Conservation (phyloP, 2,888 invertebrate species). For the Pollenia amentaria region DNA sequence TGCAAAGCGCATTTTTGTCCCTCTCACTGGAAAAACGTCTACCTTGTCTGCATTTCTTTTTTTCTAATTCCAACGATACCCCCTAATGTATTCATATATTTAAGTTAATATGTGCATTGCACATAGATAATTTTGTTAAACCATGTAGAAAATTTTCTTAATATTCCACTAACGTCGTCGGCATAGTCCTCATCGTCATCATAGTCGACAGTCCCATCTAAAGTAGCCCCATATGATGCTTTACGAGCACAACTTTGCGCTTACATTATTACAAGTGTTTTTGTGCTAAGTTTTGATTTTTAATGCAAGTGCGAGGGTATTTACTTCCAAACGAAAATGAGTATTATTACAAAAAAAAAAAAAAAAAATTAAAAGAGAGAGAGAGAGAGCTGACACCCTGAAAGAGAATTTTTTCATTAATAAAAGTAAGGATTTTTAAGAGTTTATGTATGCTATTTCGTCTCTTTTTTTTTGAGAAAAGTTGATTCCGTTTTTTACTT, state of each 20-base stretch:
- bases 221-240: conserved; percentile 60
- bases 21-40: no score
- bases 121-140: conserved; percentile 46
- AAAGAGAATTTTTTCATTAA: conserved; percentile 17
- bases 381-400: conserved; percentile 40
- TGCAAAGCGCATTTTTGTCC: no score
- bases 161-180: conserved; percentile 55
- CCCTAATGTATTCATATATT: conserved; percentile 7
- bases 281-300: conserved; percentile 25
- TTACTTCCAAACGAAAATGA: conserved; percentile 29
- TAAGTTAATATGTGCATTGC: conserved; percentile 2
- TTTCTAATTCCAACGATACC: neutral
- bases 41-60: no score
- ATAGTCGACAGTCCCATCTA: conserved; percentile 12
- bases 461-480: neutral
- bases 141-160: conserved; percentile 62
- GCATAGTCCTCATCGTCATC: conserved; percentile 8
- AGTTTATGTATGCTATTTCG: neutral
- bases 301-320: conserved; percentile 20
- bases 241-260: conserved; percentile 11
- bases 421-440: conserved; percentile 6
- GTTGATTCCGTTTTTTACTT: neutral
- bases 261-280: conserved; percentile 42
- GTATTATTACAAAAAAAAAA: conserved; percentile 6
- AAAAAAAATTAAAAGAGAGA: conserved; percentile 14